Evolutionary conservation across 1,140 invertebrate genomes (phyloP).

Genomic region (Drosophila asahinai): DNA sequence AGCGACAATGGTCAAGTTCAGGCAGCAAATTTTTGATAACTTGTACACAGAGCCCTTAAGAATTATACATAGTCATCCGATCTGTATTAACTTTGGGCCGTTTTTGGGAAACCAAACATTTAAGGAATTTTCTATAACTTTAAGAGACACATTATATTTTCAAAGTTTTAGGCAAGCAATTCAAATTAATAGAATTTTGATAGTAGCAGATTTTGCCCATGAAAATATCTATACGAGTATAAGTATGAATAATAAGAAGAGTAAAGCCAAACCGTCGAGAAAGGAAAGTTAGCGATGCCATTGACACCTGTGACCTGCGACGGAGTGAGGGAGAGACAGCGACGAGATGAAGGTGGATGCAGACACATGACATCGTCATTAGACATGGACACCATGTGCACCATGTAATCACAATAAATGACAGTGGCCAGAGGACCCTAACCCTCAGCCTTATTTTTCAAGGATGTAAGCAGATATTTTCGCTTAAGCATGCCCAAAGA

Average conservation of each 20-base stretch:
- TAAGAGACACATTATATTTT: no score
- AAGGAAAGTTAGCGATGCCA: neutral
- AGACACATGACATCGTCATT: constrained; percentile 36
- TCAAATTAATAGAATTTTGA: no score
- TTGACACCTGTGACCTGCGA: constrained; percentile 34
- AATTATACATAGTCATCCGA: no score
- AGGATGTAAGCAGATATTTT: constrained; percentile 27
- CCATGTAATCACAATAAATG: constrained; percentile 48
- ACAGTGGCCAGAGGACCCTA: constrained; percentile 17
- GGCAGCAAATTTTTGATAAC: neutral
- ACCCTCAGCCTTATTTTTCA: neutral
- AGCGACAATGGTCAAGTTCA: neutral
- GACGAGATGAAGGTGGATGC: neutral
- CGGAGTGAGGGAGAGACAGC: no score
- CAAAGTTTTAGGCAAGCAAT: no score
- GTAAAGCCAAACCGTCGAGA: no score
- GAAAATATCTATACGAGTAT: no score
- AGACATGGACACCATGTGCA: constrained; percentile 23
- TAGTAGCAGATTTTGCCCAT: no score
- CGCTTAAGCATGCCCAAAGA: constrained; percentile 17
- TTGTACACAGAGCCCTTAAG: neutral
- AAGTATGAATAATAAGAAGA: no score
- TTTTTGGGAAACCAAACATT: no score
- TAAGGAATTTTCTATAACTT: no score
- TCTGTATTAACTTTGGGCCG: no score